Evolutionary conservation across 2,797 vertebrate species (phyloP), one percentile per base, ranked within the genome.

Genomic region (Oreochromis grahami): DNA sequence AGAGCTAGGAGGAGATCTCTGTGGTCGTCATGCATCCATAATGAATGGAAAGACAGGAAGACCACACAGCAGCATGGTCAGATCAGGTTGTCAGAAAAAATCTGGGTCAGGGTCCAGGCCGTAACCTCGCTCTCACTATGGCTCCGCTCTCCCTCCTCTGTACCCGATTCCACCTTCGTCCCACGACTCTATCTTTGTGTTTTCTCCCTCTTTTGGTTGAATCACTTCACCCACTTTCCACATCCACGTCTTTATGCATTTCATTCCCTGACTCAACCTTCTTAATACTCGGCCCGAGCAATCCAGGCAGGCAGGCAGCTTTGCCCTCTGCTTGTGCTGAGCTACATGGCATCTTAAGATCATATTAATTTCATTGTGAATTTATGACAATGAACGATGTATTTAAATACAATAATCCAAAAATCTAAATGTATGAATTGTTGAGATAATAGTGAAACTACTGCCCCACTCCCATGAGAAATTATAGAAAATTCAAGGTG

Each of bases 21-120:
- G 86, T 80, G 88, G 87, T 87, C 74, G 65, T 48, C 63, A 58
- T 60, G 58, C 78, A 82, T 84, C 86, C 72, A 45, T 82, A 87
- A 82, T 81, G 8, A 90, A 84, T 84, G 91, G 89, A 93, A 88
- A 91, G 84, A 88, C 81, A 86, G 82, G 86, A 93, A 84, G 92
- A 92, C 91, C 92, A 92, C 93, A 92, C 92, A 92, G 91, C 63
- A 48, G 81, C 90, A 36, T 24, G 86, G 87, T 88, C 88, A 88
- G 93, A 94, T 95, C 93, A 86, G 86, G 93, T 94, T 93, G 89
- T 93, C 89, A 78, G 90, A 90, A 83, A 92, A 89, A 94, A 94
- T 92, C 83, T 92, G 91, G 93, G 92, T 94, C 91, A 93, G 87
- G 83, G 92, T 93, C 91, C 85, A 88, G 87, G 84, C 80, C 72